These are phyloP conservation scores for Platichthys flesus DNA, from an alignment of 2,113 vertebrate genomes.

Conservation along the genomic window DNA sequence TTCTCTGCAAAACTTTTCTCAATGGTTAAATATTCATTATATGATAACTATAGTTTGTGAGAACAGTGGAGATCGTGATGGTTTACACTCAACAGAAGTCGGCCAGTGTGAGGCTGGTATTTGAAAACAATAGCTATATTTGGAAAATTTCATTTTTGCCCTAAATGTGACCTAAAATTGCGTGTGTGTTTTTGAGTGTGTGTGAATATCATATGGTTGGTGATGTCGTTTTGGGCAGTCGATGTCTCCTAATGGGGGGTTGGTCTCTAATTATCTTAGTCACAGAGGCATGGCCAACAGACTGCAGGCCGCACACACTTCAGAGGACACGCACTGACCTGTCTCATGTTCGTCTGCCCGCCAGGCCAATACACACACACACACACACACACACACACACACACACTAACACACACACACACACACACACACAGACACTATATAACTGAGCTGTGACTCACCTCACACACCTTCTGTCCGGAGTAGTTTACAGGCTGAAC, in stretches of 20 bases:
- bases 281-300: conserved; percentile 81
- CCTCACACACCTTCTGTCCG: neutral
- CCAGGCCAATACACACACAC: conserved; percentile 30
- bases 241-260: conserved; percentile 73
- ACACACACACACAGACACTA: too few species aligned
- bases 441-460: neutral
- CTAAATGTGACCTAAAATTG: conserved; percentile 26
- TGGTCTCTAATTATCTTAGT: conserved; percentile 77
- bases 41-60: neutral
- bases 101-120: neutral
- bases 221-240: conserved; percentile 64
- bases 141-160: conserved; percentile 32
- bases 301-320: conserved; percentile 71
- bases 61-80: neutral
- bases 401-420: neutral
- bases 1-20: neutral
- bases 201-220: conserved; percentile 53
- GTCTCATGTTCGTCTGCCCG: conserved; percentile 68
- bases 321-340: conserved; percentile 76
- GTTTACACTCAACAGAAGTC: conserved; percentile 2
- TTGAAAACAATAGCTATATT: conserved; percentile 22
- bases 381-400: neutral
- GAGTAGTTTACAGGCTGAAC: conserved; percentile 2
- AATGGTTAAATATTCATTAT: neutral
- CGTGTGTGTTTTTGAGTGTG: conserved; percentile 14